These are phyloP conservation scores for Neopelma chrysocephalum DNA, from an alignment of 2,797 vertebrate species.

Conservation along the genomic window DNA sequence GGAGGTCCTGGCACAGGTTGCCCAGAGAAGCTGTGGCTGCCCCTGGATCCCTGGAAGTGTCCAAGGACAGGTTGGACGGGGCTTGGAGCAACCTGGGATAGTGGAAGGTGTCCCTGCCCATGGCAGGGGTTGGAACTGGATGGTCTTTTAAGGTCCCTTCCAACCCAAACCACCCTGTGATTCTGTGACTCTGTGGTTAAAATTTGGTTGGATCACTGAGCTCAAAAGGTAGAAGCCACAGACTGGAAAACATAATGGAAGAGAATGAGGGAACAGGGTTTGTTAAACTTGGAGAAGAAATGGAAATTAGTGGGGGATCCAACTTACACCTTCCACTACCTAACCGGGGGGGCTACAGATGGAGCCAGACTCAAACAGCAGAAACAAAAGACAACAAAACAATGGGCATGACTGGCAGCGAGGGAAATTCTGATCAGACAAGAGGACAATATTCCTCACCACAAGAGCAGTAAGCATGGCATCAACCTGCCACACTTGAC, in stretches of 20 bases:
- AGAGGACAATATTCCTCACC: neutral
- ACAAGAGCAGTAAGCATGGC: neutral
- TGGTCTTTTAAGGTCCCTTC: neutral
- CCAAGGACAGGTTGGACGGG: accelerated
- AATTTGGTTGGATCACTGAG: neutral
- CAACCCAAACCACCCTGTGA: neutral
- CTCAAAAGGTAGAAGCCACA: neutral
- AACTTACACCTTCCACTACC: neutral
- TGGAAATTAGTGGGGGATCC: accelerated
- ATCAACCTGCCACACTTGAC: neutral
- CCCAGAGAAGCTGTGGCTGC: neutral
- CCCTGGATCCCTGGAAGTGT: neutral
- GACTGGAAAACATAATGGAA: neutral
- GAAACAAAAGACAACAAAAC: neutral
- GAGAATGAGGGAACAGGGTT: neutral
- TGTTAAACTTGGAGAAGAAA: neutral
- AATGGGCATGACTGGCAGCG: accelerated
- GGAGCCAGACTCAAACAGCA: neutral
- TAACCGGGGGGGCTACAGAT: neutral
- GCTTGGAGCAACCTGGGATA: accelerated
- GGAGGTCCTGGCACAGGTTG: accelerated
- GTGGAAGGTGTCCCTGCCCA: neutral
- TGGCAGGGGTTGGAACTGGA: accelerated
- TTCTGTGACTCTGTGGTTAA: neutral
- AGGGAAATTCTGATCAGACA: neutral